A percentile compares a stretch with the other conserved stretches of the same genome.
Evolutionary conservation across 2,888 invertebrate species (phyloP).

Genomic region (Cosmorhoe ocellata): DNA sequence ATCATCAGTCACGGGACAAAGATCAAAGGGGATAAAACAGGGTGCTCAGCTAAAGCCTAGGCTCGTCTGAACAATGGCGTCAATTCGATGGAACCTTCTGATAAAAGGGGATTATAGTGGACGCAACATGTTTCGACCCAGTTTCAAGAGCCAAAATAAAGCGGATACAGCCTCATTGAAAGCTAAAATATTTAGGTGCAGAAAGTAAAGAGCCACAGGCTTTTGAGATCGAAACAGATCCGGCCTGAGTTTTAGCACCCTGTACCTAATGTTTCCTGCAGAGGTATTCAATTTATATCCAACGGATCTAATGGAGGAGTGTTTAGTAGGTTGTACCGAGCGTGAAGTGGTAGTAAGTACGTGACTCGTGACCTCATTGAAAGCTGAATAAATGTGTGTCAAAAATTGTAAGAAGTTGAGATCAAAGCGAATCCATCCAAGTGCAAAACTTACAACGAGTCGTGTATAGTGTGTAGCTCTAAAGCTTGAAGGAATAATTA

Average conservation of each 20-base stretch:
- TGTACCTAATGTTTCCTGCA: not conserved
- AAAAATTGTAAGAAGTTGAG: no score
- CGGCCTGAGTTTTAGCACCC: not conserved
- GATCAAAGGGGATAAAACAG: conserved; percentile 51
- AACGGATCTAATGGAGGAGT: not conserved
- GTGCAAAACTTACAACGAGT: no score
- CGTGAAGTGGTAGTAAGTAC: not conserved
- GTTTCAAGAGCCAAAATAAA: conserved; percentile 1
- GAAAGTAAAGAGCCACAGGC: not conserved
- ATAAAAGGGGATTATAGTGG: conserved; percentile 8
- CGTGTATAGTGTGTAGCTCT: no score
- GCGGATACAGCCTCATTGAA: not conserved
- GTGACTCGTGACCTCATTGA: not conserved
- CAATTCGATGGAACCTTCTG: conserved; percentile 45
- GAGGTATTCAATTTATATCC: not conserved
- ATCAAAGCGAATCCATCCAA: no score
- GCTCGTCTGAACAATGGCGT: conserved; percentile 51
- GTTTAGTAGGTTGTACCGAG: not conserved
- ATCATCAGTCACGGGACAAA: conserved; percentile 16
- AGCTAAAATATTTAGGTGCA: not conserved
- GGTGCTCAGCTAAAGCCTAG: conserved; percentile 40
- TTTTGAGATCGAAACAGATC: conserved; percentile 5
- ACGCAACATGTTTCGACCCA: conserved; percentile 23
- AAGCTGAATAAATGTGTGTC: no score
- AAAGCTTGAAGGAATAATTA: no score